Evolutionary conservation across 2,888 invertebrate genomes (phyloP), one percentile per base, ranked within the genome.

Genomic region (Lasioglossum pauxillum): DNA sequence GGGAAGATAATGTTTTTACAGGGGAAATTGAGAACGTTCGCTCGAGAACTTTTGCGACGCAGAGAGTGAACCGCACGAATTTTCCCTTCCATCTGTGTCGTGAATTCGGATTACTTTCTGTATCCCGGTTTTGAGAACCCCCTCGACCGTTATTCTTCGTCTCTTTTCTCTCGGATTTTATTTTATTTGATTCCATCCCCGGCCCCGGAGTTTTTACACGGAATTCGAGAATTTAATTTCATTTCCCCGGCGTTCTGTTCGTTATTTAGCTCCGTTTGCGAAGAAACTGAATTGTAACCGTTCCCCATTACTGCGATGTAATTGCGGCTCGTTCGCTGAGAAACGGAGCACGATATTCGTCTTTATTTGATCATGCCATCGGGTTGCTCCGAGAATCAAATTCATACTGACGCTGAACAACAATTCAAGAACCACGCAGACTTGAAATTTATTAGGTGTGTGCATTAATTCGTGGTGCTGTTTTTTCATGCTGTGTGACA

Each of bases 1-100:
- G 85, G 77, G 85, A 85, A 69, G 80, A 77, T 85, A 84, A 85
- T 80, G 85, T 84, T 82, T 85, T 75, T 87, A 78, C 76, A 71
- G 57, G 78, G 44, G 72, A 84, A 84, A 84, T 84, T 84, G 84
- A 78, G 84, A 84, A 78, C 57, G 44, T 31, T 78, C n/a, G 53
- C 44, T n/a, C 49, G 78, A 49, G 78, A 75, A 84, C 46, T 84
- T 78, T 38, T 41, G 35, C 44, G n/a, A 69, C 44, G 35, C 77
- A 10, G 35, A 77, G 67, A 77, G 67, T 7, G 77, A n/a, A 19
- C 69, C 31, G 69, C 38, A 35, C 64, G n/a, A 75, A n/a, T 80
- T 23, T 49, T 49, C 64, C 57, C n/a, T 44, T 41, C 27, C 19
- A 41, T 46, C 31, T 73, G 46, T 46, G 19, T 73, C 60, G 38